Percentiles rank a stretch among this genome's conserved stretches.
Conservation (phyloP, 2,797 vertebrate genomes). For the Hippopotamyrus pictus region DNA sequence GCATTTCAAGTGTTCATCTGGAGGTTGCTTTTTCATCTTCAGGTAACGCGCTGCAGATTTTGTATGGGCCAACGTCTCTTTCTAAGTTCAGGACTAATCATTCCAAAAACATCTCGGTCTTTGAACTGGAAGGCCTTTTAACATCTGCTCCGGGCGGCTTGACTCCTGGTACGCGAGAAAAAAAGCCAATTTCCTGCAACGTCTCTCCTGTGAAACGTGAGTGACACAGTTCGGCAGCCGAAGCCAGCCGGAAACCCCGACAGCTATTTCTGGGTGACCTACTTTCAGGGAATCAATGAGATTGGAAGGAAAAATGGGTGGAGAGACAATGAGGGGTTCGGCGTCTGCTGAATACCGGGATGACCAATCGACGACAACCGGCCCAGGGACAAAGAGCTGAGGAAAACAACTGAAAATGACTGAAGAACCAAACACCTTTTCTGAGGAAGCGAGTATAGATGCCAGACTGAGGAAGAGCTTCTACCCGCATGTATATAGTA, state of each 20-base stretch:
- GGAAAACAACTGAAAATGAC: background rate
- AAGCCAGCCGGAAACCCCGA: slow-evolving; percentile 16
- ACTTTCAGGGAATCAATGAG: slow-evolving; percentile 25
- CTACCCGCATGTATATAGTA: background rate
- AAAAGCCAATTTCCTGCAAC: slow-evolving; percentile 14
- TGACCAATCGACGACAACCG: background rate
- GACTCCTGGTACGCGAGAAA: background rate
- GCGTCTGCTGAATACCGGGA: slow-evolving; percentile 5
- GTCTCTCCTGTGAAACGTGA: slow-evolving; percentile 2
- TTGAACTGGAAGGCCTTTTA: background rate
- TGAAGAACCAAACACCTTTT: background rate
- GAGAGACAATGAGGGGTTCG: slow-evolving; percentile 2
- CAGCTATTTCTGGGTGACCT: slow-evolving; percentile 28
- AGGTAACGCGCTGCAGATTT: background rate
- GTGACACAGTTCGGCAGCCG: slow-evolving; percentile 20
- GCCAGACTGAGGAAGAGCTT: background rate
- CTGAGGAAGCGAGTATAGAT: background rate
- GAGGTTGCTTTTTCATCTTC: background rate
- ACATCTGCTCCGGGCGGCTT: slow-evolving; percentile 10
- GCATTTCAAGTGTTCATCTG: background rate
- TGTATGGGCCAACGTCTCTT: background rate
- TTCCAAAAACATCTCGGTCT: background rate
- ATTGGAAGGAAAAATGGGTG: background rate
- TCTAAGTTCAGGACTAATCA: background rate
- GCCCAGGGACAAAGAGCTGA: background rate